These are phyloP conservation scores for Drosophila subobscura DNA, from an alignment of 1,140 invertebrate genomes.

Conservation along the genomic window DNA sequence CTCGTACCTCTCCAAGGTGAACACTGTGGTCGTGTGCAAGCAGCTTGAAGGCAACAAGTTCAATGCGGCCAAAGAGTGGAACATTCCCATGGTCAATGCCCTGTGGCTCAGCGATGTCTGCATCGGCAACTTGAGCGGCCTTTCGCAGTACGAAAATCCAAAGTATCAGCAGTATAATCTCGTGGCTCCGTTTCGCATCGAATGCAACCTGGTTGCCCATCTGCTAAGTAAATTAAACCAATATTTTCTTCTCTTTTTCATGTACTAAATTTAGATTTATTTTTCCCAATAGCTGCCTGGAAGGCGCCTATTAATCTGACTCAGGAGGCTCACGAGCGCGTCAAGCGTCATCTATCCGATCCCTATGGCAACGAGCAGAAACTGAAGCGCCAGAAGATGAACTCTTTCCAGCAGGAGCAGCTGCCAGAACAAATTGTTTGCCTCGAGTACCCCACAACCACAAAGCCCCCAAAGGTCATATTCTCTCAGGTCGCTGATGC, in stretches of 20 bases:
- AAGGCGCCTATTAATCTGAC: conserved; percentile 95
- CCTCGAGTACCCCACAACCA: conserved; percentile 83
- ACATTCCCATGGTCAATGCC: conserved; percentile 93
- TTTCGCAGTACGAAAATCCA: conserved; percentile 91
- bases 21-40: conserved; percentile 89
- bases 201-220: conserved; percentile 93
- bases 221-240: conserved; percentile 90
- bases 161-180: conserved; percentile 95
- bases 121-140: conserved; percentile 92
- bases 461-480: conserved; percentile 85
- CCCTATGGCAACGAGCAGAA: conserved; percentile 84
- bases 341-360: conserved; percentile 87
- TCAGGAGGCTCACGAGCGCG: conserved; percentile 92
- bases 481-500: conserved; percentile 84
- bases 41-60: conserved; percentile 95
- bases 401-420: conserved; percentile 71
- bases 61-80: conserved; percentile 95
- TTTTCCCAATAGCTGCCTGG: conserved; percentile 89
- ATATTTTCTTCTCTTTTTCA: neutral
- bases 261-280: neutral
- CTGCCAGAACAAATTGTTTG: conserved; percentile 76
- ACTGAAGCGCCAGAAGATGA: conserved; percentile 85
- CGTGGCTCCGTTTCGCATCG: conserved; percentile 92
- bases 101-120: conserved; percentile 97
- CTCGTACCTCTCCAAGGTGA: conserved; percentile 89